phyloP scores from a whole-genome alignment of 2,113 vertebrate species.

The Orthonyx spaldingii region DNA sequence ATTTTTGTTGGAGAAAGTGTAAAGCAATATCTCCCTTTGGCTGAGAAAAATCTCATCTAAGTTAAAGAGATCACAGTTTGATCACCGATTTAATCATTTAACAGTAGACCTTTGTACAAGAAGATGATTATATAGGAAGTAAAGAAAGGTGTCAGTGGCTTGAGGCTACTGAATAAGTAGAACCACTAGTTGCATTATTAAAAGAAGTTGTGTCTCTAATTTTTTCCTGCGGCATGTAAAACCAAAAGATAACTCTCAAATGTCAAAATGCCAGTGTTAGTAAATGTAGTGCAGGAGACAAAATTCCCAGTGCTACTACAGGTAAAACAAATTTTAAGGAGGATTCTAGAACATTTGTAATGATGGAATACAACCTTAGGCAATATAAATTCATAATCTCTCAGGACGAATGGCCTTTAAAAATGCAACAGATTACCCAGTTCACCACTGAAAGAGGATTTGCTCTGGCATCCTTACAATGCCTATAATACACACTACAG shows the following conservation, averaged over 20 bases:
- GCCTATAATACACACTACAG: background rate
- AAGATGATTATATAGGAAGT: slow-evolving; percentile 26
- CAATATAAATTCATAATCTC: slow-evolving; percentile 73
- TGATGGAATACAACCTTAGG: slow-evolving; percentile 74
- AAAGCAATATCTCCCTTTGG: background rate
- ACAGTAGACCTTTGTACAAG: background rate
- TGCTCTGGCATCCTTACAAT: slow-evolving; percentile 46
- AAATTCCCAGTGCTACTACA: slow-evolving; percentile 70
- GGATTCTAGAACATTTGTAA: slow-evolving; percentile 70
- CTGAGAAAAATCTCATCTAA: background rate
- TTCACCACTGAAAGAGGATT: slow-evolving; percentile 52
- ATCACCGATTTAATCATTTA: slow-evolving; percentile 43
- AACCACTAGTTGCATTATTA: slow-evolving; percentile 65
- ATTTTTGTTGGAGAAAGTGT: background rate
- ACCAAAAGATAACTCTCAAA: slow-evolving; percentile 61
- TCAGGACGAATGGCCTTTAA: slow-evolving; percentile 71
- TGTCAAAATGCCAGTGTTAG: slow-evolving; percentile 63
- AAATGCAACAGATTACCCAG: slow-evolving; percentile 64
- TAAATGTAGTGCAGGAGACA: slow-evolving; percentile 65
- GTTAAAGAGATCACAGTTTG: slow-evolving; percentile 45
- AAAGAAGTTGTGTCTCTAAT: slow-evolving; percentile 66
- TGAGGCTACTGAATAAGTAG: slow-evolving; percentile 53
- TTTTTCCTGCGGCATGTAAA: slow-evolving; percentile 64
- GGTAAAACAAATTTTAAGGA: slow-evolving; percentile 75
- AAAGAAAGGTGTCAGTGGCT: slow-evolving; percentile 53